Percentiles rank a stretch among this genome's conserved stretches.
Evolutionary conservation across 2,797 vertebrate genomes (phyloP).

Genomic region (Arnoldichthys spilopterus): DNA sequence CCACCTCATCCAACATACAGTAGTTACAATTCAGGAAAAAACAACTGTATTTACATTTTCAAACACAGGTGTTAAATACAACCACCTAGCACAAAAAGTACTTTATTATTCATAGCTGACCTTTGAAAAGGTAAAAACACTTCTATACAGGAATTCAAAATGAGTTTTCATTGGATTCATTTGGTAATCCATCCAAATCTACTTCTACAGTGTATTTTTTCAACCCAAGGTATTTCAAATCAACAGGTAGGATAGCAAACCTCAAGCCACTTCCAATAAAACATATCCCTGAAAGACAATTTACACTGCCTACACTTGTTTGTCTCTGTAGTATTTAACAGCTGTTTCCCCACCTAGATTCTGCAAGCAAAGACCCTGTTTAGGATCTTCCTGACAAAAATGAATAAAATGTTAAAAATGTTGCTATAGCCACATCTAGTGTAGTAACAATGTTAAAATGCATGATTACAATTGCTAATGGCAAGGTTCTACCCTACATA

Average conservation of each 20-base stretch:
- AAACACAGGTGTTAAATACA: slow-evolving; percentile 15
- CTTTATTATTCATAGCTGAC: neutral
- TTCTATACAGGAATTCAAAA: neutral
- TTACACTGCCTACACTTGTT: neutral
- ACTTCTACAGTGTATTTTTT: neutral
- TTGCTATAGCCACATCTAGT: neutral
- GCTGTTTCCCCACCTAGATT: neutral
- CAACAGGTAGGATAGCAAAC: neutral
- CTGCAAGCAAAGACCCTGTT: neutral
- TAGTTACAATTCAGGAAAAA: slow-evolving; percentile 26
- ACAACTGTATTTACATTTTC: neutral
- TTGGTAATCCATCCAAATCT: neutral
- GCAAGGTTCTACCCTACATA: slow-evolving; percentile 5
- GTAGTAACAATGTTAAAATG: slow-evolving; percentile 33
- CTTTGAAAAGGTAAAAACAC: neutral
- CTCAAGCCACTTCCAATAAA: neutral
- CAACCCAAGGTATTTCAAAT: neutral
- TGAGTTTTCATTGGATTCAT: neutral
- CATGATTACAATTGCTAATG: slow-evolving; percentile 8
- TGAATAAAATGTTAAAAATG: slow-evolving; percentile 40
- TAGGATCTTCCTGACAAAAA: slow-evolving; percentile 17
- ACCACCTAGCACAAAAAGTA: neutral
- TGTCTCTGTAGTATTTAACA: neutral
- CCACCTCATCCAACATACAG: slow-evolving; percentile 9
- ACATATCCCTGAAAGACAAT: neutral